Evolutionary conservation across 1,140 invertebrate species (phyloP).

Genomic region (Bombus confusus): DNA sequence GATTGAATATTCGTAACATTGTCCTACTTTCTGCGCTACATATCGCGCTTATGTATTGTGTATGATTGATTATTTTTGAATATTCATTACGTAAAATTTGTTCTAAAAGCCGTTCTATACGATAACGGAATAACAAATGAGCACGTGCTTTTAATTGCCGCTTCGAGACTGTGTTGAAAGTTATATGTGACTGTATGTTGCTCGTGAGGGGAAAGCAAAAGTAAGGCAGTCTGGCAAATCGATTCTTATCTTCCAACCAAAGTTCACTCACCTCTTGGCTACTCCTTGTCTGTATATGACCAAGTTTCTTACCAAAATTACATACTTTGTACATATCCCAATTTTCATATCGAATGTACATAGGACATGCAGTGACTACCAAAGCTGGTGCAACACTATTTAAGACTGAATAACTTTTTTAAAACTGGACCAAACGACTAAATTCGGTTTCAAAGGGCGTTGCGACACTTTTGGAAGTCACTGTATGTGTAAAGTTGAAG

Average conservation of each 20-base stretch:
- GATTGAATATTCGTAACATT: neutral
- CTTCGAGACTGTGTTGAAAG: neutral
- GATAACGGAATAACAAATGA: neutral
- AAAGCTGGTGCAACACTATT: neutral
- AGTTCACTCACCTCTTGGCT: conserved; percentile 56
- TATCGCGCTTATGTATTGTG: neutral
- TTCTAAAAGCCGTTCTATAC: neutral
- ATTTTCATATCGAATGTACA: neutral
- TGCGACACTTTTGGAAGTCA: too few relatives aligned
- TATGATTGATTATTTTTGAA: neutral
- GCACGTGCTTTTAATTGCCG: neutral
- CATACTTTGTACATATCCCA: neutral
- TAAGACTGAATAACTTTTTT: neutral
- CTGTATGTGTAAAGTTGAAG: neutral
- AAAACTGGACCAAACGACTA: too few relatives aligned
- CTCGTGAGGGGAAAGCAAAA: conserved; percentile 48
- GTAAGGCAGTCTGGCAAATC: conserved; percentile 63
- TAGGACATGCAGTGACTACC: neutral
- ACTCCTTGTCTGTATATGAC: neutral
- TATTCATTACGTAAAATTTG: conserved; percentile 4
- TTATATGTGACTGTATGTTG: conserved; percentile 12
- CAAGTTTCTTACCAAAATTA: neutral
- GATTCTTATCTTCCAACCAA: conserved; percentile 56
- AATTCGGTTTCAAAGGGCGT: too few relatives aligned
- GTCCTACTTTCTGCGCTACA: neutral